Evolutionary conservation across 2,888 invertebrate genomes (phyloP).

Genomic region (Epinotia demarniana): DNA sequence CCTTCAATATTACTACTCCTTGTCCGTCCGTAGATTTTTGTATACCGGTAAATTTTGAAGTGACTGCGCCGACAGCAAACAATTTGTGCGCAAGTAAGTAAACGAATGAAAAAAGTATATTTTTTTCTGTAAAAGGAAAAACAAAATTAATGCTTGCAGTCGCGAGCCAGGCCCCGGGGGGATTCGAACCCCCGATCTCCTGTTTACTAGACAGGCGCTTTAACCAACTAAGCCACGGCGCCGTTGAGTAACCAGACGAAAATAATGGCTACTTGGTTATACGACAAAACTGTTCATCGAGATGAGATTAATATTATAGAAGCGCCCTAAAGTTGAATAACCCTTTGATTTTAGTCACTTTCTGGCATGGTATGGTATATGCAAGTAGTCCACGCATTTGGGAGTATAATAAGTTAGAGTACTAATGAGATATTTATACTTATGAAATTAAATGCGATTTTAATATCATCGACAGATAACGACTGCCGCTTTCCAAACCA

Average conservation of each 20-base stretch:
- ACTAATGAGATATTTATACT: slow-evolving; percentile 28
- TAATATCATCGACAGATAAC: slow-evolving; percentile 78
- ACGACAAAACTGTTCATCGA: slow-evolving; percentile 12
- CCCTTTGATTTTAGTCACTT: slow-evolving; percentile 20
- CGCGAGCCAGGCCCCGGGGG: slow-evolving; percentile 77
- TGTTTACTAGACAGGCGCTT: slow-evolving; percentile 85
- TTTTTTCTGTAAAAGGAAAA: slow-evolving; percentile 39
- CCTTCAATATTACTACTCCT: slow-evolving; percentile 79
- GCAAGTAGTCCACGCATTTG: slow-evolving; percentile 33
- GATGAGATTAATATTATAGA: neutral
- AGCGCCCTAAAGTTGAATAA: slow-evolving; percentile 18
- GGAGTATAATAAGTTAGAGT: slow-evolving; percentile 38
- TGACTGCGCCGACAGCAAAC: slow-evolving; percentile 76
- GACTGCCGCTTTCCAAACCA: slow-evolving; percentile 88
- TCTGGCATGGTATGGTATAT: slow-evolving; percentile 25
- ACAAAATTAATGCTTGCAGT: slow-evolving; percentile 38
- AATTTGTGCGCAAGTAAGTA: slow-evolving; percentile 86
- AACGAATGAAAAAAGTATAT: neutral
- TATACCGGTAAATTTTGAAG: slow-evolving; percentile 79
- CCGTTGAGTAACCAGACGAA: slow-evolving; percentile 57
- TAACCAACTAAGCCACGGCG: slow-evolving; percentile 85
- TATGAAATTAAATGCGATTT: slow-evolving; percentile 46
- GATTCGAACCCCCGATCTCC: slow-evolving; percentile 85
- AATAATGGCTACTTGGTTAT: slow-evolving; percentile 51
- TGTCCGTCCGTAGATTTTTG: slow-evolving; percentile 81